Evolutionary conservation across 2,797 vertebrate species (phyloP).

Genomic region (Heterohyrax brucei): DNA sequence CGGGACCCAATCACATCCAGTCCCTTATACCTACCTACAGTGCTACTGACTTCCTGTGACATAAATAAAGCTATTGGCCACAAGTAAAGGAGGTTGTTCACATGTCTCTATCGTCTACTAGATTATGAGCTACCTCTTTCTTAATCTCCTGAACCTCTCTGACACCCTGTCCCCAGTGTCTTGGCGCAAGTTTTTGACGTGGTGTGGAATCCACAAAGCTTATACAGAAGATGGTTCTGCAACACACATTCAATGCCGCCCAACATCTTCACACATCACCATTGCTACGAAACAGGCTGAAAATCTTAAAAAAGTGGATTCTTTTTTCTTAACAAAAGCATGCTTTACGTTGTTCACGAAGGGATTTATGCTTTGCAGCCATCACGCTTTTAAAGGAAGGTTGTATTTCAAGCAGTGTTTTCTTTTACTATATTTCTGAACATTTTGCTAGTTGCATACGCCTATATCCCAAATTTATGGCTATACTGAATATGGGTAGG

Average conservation of each 20-base stretch:
- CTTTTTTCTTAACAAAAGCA: conserved; percentile 32
- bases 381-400: conserved; percentile 43
- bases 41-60: conserved; percentile 28
- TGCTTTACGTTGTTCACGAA: neutral
- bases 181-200: conserved; percentile 43
- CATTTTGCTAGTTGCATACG: conserved; percentile 54
- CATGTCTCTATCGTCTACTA: conserved; percentile 11
- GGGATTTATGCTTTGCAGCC: conserved; percentile 27
- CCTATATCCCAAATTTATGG: conserved; percentile 12
- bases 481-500: neutral
- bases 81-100: neutral
- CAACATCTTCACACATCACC: too few species aligned
- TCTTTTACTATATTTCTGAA: conserved; percentile 43
- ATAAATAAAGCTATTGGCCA: conserved; percentile 13
- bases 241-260: neutral
- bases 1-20: conserved; percentile 46
- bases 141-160: conserved; percentile 27
- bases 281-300: neutral
- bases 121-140: conserved; percentile 43
- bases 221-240: conserved; percentile 6
- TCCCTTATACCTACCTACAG: neutral
- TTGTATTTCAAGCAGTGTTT: conserved; percentile 56
- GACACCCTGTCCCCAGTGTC: neutral
- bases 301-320: neutral
- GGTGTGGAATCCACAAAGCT: neutral